Percentiles rank a stretch among this genome's conserved stretches.
Conservation (phyloP, 2,113 vertebrate genomes). For the Lagopus leucura region DNA sequence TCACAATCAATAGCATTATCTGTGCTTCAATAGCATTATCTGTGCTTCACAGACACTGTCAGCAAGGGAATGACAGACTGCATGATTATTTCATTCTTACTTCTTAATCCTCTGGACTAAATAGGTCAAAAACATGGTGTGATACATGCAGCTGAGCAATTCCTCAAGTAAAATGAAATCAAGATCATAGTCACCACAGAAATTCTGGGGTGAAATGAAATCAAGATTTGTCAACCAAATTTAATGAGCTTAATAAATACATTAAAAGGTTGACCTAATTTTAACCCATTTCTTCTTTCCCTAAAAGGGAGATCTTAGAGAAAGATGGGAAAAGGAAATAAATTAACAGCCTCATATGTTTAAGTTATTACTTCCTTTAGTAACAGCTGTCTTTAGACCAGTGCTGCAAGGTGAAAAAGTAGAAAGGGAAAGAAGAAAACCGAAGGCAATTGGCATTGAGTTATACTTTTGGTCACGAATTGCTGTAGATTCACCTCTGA, state of each 20-base stretch:
- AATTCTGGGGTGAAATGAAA: slow-evolving; percentile 1
- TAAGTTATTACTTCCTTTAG: not conserved
- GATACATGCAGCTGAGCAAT: not conserved
- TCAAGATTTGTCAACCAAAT: not conserved
- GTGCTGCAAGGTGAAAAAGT: not conserved
- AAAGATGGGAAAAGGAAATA: not conserved
- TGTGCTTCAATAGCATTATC: not conserved
- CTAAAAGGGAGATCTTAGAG: not conserved
- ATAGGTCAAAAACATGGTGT: not conserved
- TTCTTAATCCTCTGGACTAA: not conserved
- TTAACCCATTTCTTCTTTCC: not conserved
- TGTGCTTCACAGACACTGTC: not conserved
- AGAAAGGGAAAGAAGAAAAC: slow-evolving; percentile 21
- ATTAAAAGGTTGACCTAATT: not conserved
- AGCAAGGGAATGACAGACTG: not conserved
- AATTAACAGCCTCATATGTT: not conserved
- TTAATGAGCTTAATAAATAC: not conserved
- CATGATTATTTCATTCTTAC: not conserved
- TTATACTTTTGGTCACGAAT: slow-evolving; percentile 28
- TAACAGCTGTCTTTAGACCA: not conserved
- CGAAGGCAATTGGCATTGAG: slow-evolving; percentile 16
- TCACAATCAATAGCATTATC: not conserved
- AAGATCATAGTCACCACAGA: not conserved
- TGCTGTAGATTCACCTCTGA: slow-evolving; percentile 57
- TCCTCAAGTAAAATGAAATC: slow-evolving; percentile 6